phyloP scores from a whole-genome alignment of 1,140 invertebrate species.

The Platyura marginata region DNA sequence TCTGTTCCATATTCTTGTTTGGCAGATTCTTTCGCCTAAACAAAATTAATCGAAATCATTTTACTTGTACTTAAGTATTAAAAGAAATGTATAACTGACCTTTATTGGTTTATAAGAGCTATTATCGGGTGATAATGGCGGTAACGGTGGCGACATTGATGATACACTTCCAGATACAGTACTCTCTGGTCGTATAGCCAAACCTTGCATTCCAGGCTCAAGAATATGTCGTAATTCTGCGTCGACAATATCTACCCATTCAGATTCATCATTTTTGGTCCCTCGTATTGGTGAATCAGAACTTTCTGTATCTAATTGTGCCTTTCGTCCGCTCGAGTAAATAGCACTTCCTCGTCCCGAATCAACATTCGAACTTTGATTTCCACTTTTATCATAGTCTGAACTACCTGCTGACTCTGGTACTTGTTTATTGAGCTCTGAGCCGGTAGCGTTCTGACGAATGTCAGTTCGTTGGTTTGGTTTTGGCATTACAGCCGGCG shows the following conservation, averaged over 20 bases:
- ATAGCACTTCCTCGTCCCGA: constrained; percentile 56
- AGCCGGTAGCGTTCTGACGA: constrained; percentile 1
- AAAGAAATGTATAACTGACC: neutral
- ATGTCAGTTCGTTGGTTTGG: constrained; percentile 5
- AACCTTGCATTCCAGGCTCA: constrained; percentile 40
- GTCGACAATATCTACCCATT: constrained; percentile 71
- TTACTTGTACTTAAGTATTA: neutral
- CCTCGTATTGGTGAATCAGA: constrained; percentile 7
- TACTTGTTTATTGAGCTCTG: constrained; percentile 24
- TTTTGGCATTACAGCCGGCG: constrained; percentile 3
- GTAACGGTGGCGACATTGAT: constrained; percentile 55
- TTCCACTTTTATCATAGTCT: constrained; percentile 52
- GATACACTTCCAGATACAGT: constrained; percentile 31
- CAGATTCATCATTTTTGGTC: constrained; percentile 36
- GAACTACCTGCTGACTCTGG: constrained; percentile 32
- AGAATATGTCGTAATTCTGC: constrained; percentile 58
- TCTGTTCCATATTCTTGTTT: constrained; percentile 6
- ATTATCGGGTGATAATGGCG: constrained; percentile 47
- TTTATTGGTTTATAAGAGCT: constrained; percentile 18
- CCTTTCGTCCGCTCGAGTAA: constrained; percentile 46
- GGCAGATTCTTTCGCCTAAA: neutral
- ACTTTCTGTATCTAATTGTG: constrained; percentile 8
- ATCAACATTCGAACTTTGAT: constrained; percentile 50
- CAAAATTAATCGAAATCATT: neutral
- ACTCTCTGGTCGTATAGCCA: constrained; percentile 27